Base-by-base conservation (phyloP, 2,797 vertebrate genomes). In the Melanotaenia boesemani region DNA sequence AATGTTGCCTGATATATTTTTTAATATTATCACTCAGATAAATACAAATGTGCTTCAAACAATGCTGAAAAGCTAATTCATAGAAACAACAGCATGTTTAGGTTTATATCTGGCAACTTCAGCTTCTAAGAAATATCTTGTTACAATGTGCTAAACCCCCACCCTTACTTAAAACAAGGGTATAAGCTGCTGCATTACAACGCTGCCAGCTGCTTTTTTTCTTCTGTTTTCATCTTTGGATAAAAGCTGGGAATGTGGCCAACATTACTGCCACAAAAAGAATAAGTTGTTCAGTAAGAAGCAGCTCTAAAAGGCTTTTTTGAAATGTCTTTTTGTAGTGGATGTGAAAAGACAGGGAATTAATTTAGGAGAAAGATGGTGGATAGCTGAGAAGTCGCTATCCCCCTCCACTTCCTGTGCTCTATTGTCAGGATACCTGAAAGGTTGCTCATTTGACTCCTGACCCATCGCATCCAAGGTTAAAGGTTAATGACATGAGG, bases 401-500 rank as follows among this genome's bases (percentile, higher is more conserved):
- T 50, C 70, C 65, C 28, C 52, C 13, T 80, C 20, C n/a, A 70
- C 77, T 87, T 91, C 89, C 84, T 90, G 54, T 37, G 0, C 0
- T 65, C 78, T 73, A 68, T 90, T 88, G 72, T 83, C 57, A 9
- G 37, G 37, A 64, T 50, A 90, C 88, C 88, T 91, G 86, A 86
- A 9, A 63, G 62, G 74, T 82, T 59, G 4, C 44, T 60, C n/a
- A 12, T 59, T 34, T 62, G 59, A 86, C 79, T 81, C 58, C 60
- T 72, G 63, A 69, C 10, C 70, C 46, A 30, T 64, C 66, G 59
- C 74, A 57, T 44, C 32, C 5, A 12, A 60, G 84, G 88, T 84
- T 54, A 90, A 89, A 91, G 77, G 86, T 88, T 72, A 79, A 59
- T 2, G 0, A 59, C 79, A 65, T 18, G 0, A 67, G 84, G 84